Percentiles rank a stretch among this genome's conserved stretches.
These are phyloP conservation scores for Melieria picta DNA, from an alignment of 2,888 invertebrate genomes.

Conservation along the genomic window DNA sequence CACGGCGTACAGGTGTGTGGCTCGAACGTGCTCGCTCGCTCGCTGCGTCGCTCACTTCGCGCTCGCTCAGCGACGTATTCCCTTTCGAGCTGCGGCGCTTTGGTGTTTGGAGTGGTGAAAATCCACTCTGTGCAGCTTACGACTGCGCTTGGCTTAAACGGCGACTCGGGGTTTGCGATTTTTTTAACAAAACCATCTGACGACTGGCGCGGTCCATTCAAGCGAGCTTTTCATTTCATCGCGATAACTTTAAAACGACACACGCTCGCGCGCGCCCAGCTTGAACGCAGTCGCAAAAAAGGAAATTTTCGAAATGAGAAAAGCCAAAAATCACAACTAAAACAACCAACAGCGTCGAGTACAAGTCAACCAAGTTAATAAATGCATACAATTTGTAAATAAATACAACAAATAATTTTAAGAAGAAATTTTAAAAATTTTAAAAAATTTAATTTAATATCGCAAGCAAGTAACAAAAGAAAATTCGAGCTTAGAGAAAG, in stretches of 20 bases:
- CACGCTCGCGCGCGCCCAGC: constrained; percentile 56
- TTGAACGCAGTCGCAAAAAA: constrained; percentile 30
- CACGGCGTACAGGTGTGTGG: background rate
- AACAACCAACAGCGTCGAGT: background rate
- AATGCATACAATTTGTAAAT: no score
- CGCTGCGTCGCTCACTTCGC: constrained; percentile 12
- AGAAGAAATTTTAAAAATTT: no score
- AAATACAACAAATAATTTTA: no score
- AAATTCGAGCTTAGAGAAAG: no score
- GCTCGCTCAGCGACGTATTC: constrained; percentile 22
- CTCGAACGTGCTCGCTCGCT: constrained; percentile 7
- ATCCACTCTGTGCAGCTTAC: constrained; percentile 17
- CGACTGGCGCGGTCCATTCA: constrained; percentile 62
- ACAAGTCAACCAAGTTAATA: no score
- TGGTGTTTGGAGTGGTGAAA: background rate
- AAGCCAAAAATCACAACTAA: constrained; percentile 5
- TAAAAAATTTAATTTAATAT: no score
- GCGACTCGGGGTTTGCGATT: constrained; percentile 50
- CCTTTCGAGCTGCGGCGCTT: constrained; percentile 14
- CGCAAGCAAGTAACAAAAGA: no score
- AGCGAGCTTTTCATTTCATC: constrained; percentile 67
- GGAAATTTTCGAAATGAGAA: constrained; percentile 18
- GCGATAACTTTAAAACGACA: constrained; percentile 64
- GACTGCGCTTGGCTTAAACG: constrained; percentile 42
- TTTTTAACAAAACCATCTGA: constrained; percentile 65